Evolutionary conservation across 2,888 invertebrate species (phyloP).

Genomic region (Melieria picta): DNA sequence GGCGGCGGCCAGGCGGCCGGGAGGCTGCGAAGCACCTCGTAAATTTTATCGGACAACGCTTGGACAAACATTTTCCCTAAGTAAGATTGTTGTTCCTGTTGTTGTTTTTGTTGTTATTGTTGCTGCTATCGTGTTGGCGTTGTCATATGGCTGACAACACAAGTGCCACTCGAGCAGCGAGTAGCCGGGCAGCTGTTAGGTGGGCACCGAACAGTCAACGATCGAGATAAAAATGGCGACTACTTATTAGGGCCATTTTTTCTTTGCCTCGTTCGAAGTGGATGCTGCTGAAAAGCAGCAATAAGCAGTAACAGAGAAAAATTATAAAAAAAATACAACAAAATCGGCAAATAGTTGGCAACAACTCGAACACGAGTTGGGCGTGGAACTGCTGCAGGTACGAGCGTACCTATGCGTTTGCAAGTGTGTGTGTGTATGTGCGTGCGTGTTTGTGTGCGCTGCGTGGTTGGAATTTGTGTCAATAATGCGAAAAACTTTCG

Average conservation of each 20-base stretch:
- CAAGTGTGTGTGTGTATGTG: background rate
- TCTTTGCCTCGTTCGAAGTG: too few species aligned
- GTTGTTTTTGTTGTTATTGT: background rate
- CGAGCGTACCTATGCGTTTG: background rate
- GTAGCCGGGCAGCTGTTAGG: too few species aligned
- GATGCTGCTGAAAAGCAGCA: too few species aligned
- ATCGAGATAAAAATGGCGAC: slow-evolving; percentile 4
- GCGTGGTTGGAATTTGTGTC: too few species aligned
- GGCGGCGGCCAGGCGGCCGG: too few species aligned
- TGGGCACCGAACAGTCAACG: background rate
- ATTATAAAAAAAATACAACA: background rate
- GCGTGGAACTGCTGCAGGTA: background rate
- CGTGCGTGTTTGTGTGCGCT: background rate
- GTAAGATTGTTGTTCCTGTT: slow-evolving; percentile 9
- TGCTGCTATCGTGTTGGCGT: too few species aligned
- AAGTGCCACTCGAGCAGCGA: slow-evolving; percentile 13
- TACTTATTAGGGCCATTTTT: background rate
- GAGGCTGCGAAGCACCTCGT: background rate
- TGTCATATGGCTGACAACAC: slow-evolving; percentile 1
- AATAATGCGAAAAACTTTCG: too few species aligned
- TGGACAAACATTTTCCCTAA: background rate
- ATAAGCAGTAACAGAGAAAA: too few species aligned
- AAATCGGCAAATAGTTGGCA: background rate
- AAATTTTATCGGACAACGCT: background rate
- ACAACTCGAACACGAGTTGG: background rate